phyloP scores from a whole-genome alignment of 2,888 invertebrate genomes.

The Ephialtes manifestator region DNA sequence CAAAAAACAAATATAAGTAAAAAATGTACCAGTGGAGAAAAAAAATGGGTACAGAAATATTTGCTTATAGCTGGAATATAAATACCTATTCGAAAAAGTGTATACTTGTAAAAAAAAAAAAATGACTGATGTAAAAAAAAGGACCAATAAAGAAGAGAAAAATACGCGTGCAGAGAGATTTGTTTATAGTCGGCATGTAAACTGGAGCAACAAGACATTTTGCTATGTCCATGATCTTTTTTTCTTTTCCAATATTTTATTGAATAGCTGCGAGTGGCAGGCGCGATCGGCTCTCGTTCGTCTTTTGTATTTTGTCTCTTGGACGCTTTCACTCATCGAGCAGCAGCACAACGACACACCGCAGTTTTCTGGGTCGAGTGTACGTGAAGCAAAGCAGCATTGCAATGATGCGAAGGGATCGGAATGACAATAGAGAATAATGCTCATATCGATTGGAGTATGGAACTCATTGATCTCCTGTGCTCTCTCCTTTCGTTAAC shows the following conservation, averaged over 20 bases:
- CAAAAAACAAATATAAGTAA: background rate
- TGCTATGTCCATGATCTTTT: background rate
- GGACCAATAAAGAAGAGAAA: background rate
- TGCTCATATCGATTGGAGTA: conserved; percentile 71
- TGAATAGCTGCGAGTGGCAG: conserved; percentile 18
- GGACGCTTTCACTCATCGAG: conserved; percentile 2
- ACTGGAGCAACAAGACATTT: background rate
- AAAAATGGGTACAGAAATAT: background rate
- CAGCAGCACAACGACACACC: conserved; percentile 37
- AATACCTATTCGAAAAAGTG: background rate
- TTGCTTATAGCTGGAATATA: no score
- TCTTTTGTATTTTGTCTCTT: conserved; percentile 15
- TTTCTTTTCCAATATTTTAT: conserved; percentile 26
- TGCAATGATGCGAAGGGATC: conserved; percentile 1
- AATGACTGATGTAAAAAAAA: background rate
- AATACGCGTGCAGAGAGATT: background rate
- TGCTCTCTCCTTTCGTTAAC: background rate
- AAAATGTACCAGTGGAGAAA: background rate
- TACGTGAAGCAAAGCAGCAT: conserved; percentile 6
- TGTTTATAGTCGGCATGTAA: background rate
- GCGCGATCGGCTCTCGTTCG: conserved; percentile 20
- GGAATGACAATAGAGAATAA: conserved; percentile 51
- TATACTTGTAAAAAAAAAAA: no score
- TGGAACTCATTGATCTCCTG: conserved; percentile 69
- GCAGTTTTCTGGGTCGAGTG: conserved; percentile 56